Evolutionary conservation across 2,113 vertebrate species (phyloP).

Genomic region (Cottus gobio): DNA sequence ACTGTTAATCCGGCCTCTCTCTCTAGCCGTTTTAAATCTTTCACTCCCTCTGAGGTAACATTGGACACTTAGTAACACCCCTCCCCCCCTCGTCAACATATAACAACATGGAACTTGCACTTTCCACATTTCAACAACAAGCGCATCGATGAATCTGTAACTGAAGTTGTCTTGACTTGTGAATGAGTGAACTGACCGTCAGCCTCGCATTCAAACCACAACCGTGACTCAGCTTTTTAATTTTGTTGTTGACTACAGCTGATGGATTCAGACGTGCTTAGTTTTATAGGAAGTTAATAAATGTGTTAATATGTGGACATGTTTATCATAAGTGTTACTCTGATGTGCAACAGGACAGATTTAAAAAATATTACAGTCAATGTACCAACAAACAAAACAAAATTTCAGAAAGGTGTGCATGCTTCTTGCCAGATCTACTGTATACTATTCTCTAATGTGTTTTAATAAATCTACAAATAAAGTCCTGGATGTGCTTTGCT

Average conservation of each 20-base stretch:
- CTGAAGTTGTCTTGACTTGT: neutral
- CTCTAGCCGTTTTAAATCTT: slow-evolving; percentile 52
- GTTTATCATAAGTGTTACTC: neutral
- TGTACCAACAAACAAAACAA: neutral
- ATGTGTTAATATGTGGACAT: neutral
- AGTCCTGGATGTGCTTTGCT: neutral
- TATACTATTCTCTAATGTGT: neutral
- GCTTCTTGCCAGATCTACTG: neutral
- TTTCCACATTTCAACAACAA: slow-evolving; percentile 45
- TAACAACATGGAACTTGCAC: slow-evolving; percentile 41
- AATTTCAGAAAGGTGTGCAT: neutral
- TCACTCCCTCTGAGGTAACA: slow-evolving; percentile 41
- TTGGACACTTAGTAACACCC: slow-evolving; percentile 21
- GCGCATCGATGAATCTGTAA: slow-evolving; percentile 37
- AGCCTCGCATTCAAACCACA: neutral
- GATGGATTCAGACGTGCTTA: neutral
- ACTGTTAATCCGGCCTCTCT: slow-evolving; percentile 65
- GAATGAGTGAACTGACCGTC: neutral
- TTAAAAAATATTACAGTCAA: neutral
- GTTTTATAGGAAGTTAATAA: neutral
- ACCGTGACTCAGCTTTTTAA: slow-evolving; percentile 27
- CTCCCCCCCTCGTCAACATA: neutral
- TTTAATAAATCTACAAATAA: neutral
- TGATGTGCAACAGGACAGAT: neutral
- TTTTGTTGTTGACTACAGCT: neutral